phyloP scores from a whole-genome alignment of 2,797 vertebrate genomes.

The Myiotriccus ornatus region DNA sequence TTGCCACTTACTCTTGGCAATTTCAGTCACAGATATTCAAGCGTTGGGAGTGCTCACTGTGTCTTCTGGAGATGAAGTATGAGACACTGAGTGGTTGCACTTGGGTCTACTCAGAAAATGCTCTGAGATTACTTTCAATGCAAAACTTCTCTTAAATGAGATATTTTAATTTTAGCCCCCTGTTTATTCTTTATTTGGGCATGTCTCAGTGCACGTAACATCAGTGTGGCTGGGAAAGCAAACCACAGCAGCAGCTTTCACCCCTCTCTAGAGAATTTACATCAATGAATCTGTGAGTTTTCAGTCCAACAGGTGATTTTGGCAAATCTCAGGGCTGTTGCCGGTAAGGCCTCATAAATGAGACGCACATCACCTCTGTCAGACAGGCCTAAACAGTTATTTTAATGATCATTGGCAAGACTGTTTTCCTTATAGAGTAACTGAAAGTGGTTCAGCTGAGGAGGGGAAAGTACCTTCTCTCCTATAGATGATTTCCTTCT shows the following conservation, averaged over 20 bases:
- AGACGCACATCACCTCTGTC: background rate
- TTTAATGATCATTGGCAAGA: background rate
- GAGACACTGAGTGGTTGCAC: fast-evolving
- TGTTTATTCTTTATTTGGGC: background rate
- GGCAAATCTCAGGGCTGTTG: background rate
- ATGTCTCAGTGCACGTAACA: background rate
- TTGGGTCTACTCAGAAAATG: background rate
- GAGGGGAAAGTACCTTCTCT: background rate
- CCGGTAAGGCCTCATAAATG: background rate
- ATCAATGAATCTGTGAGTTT: background rate
- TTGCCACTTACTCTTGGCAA: background rate
- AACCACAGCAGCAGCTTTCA: background rate
- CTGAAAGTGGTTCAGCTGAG: background rate
- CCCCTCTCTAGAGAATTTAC: background rate
- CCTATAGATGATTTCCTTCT: fast-evolving
- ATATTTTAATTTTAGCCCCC: background rate
- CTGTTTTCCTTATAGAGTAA: background rate
- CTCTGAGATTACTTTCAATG: background rate
- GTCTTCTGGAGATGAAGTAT: background rate
- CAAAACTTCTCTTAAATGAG: background rate
- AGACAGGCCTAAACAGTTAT: background rate
- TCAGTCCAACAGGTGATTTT: background rate
- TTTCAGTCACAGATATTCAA: background rate
- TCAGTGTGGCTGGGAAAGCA: background rate
- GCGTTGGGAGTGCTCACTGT: fast-evolving